Evolutionary conservation across 2,113 vertebrate genomes (phyloP), one percentile per base, ranked within the genome.

Genomic region (Ahaetulla prasina): DNA sequence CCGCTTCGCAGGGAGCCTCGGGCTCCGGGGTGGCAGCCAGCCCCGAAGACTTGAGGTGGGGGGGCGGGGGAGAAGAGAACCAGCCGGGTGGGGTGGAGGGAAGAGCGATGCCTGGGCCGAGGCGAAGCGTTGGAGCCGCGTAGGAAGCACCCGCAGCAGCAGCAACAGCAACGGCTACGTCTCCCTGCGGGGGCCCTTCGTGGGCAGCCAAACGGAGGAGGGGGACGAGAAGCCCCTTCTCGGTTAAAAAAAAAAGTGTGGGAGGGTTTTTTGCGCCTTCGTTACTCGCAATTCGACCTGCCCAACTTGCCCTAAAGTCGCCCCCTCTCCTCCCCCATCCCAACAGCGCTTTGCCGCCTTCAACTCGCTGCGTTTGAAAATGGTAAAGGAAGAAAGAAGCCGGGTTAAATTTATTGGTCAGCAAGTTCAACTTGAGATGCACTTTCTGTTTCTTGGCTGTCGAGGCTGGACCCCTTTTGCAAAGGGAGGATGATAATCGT

Each of bases 31-130:
- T 18, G 68, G 20, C 68, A 39, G 68, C 16, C 35, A 18, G n/a
- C 16, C 68, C 16, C 68, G 14, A 18, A 39, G n/a, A 18, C n/a
- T 5, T 35, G 30, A 5, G 12, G n/a, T 35, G 14, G 16, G 30
- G 11, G 12, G 3, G 14, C 1, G 30, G 4, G 68, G 6, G 68
- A 0, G 35, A 9, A 0, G 35, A 9, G 22, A 25, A 1, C 1
- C 0, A 1, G 16, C 4, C 16, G 12, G 3, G n/a, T n/a, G 45
- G 10, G 3, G 10, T 3, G 45, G 45, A 47, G 6, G 74, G 74
- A 43, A 80, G 74, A 39, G 8, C 74, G 35, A 20, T 1, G 18
- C 63, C 30, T 35, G 14, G 63, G 5, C 35, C 35, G 16, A 39
- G 18, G 18, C 35, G 74, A 43, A 43, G 74, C 74, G 3, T 8